Evolutionary conservation across 2,113 vertebrate species (phyloP), one percentile per base, ranked within the genome.

Genomic region (Sylvia atricapilla): DNA sequence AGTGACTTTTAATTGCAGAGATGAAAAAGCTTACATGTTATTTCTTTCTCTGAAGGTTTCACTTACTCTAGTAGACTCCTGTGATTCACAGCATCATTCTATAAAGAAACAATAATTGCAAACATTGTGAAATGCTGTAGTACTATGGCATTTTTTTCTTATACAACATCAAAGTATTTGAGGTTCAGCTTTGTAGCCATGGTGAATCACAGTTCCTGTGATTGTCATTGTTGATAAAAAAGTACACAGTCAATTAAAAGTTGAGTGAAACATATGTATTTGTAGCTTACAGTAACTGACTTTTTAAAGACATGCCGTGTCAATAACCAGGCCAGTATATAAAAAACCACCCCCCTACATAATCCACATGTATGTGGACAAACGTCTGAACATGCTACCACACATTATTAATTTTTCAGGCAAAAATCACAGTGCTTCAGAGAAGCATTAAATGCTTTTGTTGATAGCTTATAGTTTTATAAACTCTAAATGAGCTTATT

Each of bases 401-500:
- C 78, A 75, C 33, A 50, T 89, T 95, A 93, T 81, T 95, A 91
- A 95, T 97, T 97, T 97, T 97, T 96, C 50, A 21, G 55, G 56
- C 77, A 85, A 94, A 96, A 94, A 53, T 84, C 82, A 67, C 63
- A 44, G 83, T 95, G 89, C 67, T 95, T 96, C 92, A 97, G 94
- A 97, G 96, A 97, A 96, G 89, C 91, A 95, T 96, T 97, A 93
- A 96, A 92, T 97, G 93, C 93, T 97, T 98, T 98, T 98, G 96
- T 98, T 97, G 96, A 96, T 95, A 94, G 94, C 93, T 96, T 97
- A 96, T 95, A 97, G 95, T 98, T 98, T 98, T 98, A 98, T 97
- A 98, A 97, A 97, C 97, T 98, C 96, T 86, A 93, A 97, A 97
- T 97, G 95, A 97, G 97, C 96, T 98, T 98, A 97, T 97, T 98